A percentile compares a stretch with the other conserved stretches of the same genome.
Conservation (phyloP, 2,888 invertebrate genomes). For the Gibbula magus region DNA sequence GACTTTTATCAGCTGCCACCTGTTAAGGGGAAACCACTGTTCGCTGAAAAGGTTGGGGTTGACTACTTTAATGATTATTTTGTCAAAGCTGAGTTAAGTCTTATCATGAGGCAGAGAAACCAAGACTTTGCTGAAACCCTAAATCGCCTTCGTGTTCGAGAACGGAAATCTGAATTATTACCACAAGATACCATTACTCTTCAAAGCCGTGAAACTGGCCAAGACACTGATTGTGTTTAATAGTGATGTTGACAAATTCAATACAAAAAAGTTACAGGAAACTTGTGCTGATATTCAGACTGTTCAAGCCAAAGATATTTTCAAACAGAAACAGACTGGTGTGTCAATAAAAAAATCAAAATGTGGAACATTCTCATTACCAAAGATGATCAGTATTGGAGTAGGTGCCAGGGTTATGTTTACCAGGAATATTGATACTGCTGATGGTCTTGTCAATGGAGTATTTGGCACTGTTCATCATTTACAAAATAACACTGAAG, state of each 20-base stretch:
- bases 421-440: conserved; percentile 12
- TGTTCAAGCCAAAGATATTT: conserved; percentile 17
- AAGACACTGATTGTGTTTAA: neutral
- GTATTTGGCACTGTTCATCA: conserved; percentile 21
- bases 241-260: conserved; percentile 14
- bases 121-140: conserved; percentile 10
- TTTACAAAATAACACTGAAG: neutral
- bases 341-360: neutral
- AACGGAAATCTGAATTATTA: neutral
- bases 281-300: neutral
- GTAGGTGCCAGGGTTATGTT: conserved; percentile 26
- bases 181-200: neutral
- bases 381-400: neutral
- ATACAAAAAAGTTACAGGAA: neutral
- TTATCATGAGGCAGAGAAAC: conserved; percentile 15
- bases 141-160: conserved; percentile 8
- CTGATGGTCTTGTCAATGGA: conserved; percentile 28
- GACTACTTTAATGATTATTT: conserved; percentile 23
- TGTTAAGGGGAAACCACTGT: neutral
- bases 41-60: neutral
- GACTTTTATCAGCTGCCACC: neutral
- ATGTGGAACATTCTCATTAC: no score
- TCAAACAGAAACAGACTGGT: neutral
- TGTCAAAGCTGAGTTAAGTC: neutral
- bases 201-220: neutral